These are phyloP conservation scores for Pachyuromys duprasi DNA, from an alignment of 2,797 vertebrate species.

Conservation along the genomic window DNA sequence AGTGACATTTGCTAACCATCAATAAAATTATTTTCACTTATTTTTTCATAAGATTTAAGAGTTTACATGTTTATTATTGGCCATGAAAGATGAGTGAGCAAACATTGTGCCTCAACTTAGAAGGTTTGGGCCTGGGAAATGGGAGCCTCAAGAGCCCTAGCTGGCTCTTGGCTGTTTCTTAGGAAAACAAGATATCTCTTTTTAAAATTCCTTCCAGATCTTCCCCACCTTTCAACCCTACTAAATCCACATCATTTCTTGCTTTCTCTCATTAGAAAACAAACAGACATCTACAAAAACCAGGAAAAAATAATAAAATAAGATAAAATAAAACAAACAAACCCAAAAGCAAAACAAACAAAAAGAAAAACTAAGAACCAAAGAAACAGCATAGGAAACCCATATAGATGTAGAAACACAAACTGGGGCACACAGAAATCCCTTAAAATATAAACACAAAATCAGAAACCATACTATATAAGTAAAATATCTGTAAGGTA, in stretches of 20 bases:
- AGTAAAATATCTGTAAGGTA: neutral
- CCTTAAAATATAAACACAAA: neutral
- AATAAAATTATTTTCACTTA: conserved; percentile 48
- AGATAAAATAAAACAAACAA: neutral
- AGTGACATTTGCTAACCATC: neutral
- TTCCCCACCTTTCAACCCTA: too few species aligned
- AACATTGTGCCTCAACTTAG: neutral
- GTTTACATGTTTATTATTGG: neutral
- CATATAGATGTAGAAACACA: neutral
- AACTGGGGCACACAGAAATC: neutral
- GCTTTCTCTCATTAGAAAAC: neutral
- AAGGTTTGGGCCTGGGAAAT: neutral
- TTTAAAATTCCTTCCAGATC: neutral
- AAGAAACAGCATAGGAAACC: neutral
- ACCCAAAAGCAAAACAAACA: neutral
- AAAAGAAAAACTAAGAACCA: neutral
- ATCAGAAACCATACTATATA: neutral
- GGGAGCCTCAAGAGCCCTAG: neutral
- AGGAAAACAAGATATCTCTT: neutral
- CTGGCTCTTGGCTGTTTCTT: neutral
- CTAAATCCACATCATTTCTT: neutral
- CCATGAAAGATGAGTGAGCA: neutral
- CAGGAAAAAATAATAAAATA: neutral
- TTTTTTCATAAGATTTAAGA: neutral
- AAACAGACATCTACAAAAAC: neutral